These are phyloP conservation scores for Sylvilagus floridanus DNA, from an alignment of 2,797 vertebrate genomes.

Conservation along the genomic window DNA sequence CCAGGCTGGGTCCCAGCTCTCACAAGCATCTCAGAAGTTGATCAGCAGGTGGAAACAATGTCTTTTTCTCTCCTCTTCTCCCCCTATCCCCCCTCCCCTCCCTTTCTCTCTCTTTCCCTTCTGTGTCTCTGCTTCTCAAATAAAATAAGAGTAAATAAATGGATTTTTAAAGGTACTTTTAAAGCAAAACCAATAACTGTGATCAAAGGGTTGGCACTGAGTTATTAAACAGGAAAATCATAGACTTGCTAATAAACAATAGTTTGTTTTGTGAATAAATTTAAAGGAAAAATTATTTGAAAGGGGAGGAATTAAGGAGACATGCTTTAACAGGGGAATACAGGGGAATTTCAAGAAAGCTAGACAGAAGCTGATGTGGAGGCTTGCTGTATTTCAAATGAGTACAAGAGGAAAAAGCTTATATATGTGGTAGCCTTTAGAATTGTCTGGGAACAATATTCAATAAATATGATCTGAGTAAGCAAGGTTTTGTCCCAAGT, in stretches of 20 bases:
- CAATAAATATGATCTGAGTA: neutral
- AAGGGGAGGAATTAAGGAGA: neutral
- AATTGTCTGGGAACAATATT: neutral
- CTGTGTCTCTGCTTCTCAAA: no score
- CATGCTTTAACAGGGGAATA: neutral
- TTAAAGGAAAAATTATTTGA: neutral
- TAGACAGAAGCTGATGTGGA: neutral
- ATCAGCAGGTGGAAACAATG: no score
- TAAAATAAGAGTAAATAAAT: no score
- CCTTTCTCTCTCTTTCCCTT: no score
- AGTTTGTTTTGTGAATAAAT: neutral
- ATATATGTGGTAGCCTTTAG: neutral
- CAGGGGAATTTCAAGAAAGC: neutral
- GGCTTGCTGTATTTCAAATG: neutral
- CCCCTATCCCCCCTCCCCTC: no score
- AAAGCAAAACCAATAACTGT: neutral
- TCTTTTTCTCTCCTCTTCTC: no score
- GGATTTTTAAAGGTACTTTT: neutral
- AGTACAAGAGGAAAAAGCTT: no score
- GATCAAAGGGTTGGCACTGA: neutral
- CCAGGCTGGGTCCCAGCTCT: no score
- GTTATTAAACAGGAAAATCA: neutral
- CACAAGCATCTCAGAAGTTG: no score
- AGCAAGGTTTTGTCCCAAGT: neutral
- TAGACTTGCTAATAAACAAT: neutral